Conservation (phyloP, 2,888 invertebrate species). For the Endomychus coccineus region DNA sequence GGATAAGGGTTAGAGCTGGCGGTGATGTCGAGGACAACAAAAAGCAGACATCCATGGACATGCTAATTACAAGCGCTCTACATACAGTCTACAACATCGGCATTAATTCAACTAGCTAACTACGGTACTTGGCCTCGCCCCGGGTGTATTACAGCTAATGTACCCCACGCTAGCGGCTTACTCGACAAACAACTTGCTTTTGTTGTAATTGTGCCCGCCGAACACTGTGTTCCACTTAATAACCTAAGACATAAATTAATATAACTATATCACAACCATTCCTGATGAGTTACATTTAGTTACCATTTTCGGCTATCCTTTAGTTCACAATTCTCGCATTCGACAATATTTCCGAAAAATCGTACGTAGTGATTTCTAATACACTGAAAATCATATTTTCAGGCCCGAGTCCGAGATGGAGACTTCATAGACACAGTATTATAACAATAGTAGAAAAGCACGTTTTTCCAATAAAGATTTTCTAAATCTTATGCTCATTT, state of each 20-base stretch:
- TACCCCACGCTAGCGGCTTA: conserved; percentile 36
- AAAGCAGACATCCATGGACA: conserved; percentile 45
- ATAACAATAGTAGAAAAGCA: too few species aligned
- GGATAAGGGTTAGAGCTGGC: too few species aligned
- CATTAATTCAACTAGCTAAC: conserved; percentile 44
- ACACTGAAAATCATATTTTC: too few species aligned
- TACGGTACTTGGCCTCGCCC: conserved; percentile 37
- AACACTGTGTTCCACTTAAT: conserved; percentile 41
- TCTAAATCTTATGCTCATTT: too few species aligned
- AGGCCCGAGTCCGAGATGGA: too few species aligned
- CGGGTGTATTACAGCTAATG: conserved; percentile 41
- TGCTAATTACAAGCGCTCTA: conserved; percentile 46
- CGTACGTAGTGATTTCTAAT: too few species aligned
- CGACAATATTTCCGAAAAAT: too few species aligned
- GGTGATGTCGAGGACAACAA: conserved; percentile 40
- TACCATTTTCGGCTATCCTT: too few species aligned
- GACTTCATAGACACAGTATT: too few species aligned
- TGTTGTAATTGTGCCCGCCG: conserved; percentile 42
- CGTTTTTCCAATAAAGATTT: too few species aligned
- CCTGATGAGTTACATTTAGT: too few species aligned
- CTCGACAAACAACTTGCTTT: conserved; percentile 43
- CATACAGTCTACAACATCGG: conserved; percentile 44
- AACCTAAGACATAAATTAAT: conserved; percentile 44
- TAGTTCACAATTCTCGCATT: too few species aligned
- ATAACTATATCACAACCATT: conserved; percentile 41